Evolutionary conservation across 2,888 invertebrate genomes (phyloP).

Genomic region (Julus scandinavius): DNA sequence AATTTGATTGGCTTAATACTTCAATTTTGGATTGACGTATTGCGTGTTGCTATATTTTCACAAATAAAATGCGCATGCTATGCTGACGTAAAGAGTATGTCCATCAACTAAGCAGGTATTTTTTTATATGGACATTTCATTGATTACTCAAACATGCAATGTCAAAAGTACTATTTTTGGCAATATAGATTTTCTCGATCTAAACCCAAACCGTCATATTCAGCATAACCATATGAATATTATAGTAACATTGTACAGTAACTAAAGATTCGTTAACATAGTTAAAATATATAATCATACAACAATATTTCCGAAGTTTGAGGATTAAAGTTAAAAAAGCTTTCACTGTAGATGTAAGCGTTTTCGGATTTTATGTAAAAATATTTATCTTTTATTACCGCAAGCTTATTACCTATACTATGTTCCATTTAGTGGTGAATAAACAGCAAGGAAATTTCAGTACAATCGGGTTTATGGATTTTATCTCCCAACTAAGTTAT

Average conservation of each 20-base stretch:
- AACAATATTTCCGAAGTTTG: too few relatives aligned
- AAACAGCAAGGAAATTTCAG: too few relatives aligned
- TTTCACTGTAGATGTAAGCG: too few relatives aligned
- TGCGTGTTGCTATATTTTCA: not conserved
- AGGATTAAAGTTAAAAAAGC: too few relatives aligned
- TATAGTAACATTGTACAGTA: not conserved
- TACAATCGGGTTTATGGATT: too few relatives aligned
- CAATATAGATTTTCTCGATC: not conserved
- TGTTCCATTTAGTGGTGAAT: too few relatives aligned
- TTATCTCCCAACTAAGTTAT: too few relatives aligned
- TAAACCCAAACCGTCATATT: not conserved
- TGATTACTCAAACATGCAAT: not conserved
- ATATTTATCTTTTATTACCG: too few relatives aligned
- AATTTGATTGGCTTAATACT: not conserved
- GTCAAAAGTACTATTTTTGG: not conserved
- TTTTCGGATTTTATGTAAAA: too few relatives aligned
- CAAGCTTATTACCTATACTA: too few relatives aligned
- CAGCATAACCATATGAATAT: not conserved
- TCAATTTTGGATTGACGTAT: conserved; percentile 10
- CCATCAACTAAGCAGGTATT: not conserved
- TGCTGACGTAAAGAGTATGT: not conserved
- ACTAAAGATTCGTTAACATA: not conserved
- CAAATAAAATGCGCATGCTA: not conserved
- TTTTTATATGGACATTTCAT: not conserved
- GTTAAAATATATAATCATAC: too few relatives aligned